These are phyloP conservation scores for Limnephilus auricula DNA, from an alignment of 2,888 invertebrate species.

Conservation along the genomic window DNA sequence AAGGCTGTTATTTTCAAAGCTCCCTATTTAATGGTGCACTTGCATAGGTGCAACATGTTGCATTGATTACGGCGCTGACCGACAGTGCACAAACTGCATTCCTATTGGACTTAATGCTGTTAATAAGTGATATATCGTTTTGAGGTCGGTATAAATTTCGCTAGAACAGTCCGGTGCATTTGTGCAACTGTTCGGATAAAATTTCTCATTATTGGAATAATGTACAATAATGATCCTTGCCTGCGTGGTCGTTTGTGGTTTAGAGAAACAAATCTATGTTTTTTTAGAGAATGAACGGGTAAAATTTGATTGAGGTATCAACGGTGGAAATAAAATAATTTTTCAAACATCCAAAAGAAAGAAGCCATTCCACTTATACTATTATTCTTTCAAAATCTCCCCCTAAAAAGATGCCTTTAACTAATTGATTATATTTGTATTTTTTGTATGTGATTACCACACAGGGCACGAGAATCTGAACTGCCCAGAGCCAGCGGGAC, in stretches of 20 bases:
- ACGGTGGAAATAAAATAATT: not conserved
- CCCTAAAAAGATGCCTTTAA: too few relatives aligned
- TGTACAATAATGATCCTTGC: not conserved
- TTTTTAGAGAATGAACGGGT: too few relatives aligned
- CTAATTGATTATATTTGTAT: too few relatives aligned
- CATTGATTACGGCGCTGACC: constrained; percentile 52
- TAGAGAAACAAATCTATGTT: not conserved
- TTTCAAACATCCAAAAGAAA: too few relatives aligned
- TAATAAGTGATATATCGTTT: constrained; percentile 56
- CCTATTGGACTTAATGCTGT: constrained; percentile 47
- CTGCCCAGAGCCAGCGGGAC: too few relatives aligned
- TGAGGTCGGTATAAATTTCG: constrained; percentile 53
- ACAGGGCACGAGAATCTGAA: too few relatives aligned
- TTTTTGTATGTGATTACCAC: too few relatives aligned
- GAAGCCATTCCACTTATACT: too few relatives aligned
- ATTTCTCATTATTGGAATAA: not conserved
- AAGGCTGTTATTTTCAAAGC: constrained; percentile 53
- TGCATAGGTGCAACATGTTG: constrained; percentile 59
- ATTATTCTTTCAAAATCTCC: not conserved
- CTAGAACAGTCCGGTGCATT: not conserved
- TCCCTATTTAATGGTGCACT: constrained; percentile 50
- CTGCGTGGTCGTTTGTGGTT: not conserved
- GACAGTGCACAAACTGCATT: constrained; percentile 56
- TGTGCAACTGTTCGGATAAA: not conserved
- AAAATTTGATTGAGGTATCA: not conserved